Percentiles rank a stretch among this genome's conserved stretches.
These are phyloP conservation scores for Megathymus violae DNA, from an alignment of 1,140 invertebrate species.

Conservation along the genomic window DNA sequence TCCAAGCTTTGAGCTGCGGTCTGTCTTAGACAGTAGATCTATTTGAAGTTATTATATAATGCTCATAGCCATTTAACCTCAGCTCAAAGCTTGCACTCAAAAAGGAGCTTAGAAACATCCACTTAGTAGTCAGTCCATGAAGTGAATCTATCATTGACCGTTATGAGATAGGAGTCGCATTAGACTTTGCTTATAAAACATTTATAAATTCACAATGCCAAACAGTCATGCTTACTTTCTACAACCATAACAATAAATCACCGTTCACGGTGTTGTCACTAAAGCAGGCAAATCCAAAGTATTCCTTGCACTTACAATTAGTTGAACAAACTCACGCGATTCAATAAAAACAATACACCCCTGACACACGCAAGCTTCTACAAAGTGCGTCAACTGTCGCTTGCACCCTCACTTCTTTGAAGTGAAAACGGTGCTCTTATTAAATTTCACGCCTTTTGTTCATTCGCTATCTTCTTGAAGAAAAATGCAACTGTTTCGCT, in stretches of 20 bases:
- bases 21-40: too few species aligned
- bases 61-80: too few species aligned
- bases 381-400: constrained; percentile 24
- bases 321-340: constrained; percentile 33
- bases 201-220: neutral
- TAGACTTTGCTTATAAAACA: neutral
- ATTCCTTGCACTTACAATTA: constrained; percentile 19
- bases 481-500: constrained; percentile 73
- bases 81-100: too few species aligned
- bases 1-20: too few species aligned
- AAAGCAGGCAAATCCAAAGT: constrained; percentile 20
- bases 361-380: constrained; percentile 22
- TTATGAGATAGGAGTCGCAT: neutral
- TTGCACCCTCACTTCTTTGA: constrained; percentile 23
- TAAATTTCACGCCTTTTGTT: constrained; percentile 37
- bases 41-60: too few species aligned
- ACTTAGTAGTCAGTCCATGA: too few species aligned
- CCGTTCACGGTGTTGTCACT: neutral
- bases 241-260: constrained; percentile 9
- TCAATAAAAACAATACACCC: constrained; percentile 29
- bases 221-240: neutral
- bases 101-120: too few species aligned
- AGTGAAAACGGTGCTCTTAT: constrained; percentile 27
- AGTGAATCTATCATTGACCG: neutral
- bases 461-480: constrained; percentile 43